phyloP scores from a whole-genome alignment of 92 coral and sea anemone genomes.

The Parazoanthus atlanticus region DNA sequence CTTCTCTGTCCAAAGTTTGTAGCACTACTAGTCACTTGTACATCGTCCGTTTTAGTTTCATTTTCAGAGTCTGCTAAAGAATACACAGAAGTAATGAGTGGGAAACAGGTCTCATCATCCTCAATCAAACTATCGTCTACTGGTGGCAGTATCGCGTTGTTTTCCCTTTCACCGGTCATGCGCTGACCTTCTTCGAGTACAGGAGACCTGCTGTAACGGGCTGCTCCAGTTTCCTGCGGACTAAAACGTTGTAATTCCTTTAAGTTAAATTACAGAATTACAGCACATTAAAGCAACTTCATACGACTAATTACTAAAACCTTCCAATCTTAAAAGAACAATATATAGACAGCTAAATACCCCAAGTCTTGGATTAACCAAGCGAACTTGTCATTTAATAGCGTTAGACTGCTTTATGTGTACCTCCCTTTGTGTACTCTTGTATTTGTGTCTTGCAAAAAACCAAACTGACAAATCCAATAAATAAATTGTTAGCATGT shows the following conservation, averaged over 20 bases:
- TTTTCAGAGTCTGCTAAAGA: slow-evolving; percentile 65
- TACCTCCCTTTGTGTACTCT: too few species aligned
- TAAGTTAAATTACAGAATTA: not conserved
- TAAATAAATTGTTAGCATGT: too few species aligned
- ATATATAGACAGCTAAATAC: too few species aligned
- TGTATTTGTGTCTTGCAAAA: too few species aligned
- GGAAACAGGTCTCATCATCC: slow-evolving; percentile 74
- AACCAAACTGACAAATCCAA: too few species aligned
- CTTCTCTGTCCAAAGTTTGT: not conserved
- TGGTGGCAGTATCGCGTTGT: slow-evolving; percentile 41
- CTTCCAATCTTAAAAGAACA: too few species aligned
- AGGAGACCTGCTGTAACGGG: not conserved
- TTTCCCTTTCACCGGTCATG: not conserved
- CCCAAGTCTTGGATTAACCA: too few species aligned
- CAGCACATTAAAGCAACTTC: not conserved
- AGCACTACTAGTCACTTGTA: not conserved
- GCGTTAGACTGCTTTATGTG: too few species aligned
- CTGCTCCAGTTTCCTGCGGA: slow-evolving; percentile 17
- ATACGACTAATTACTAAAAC: too few species aligned
- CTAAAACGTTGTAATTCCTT: not conserved
- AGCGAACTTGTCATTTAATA: too few species aligned
- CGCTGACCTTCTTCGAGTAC: not conserved
- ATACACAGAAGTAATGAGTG: slow-evolving; percentile 78
- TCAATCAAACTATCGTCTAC: slow-evolving; percentile 74
- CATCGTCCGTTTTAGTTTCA: not conserved